Evolutionary conservation across 2,888 invertebrate species (phyloP).

Genomic region (Drosophila eohydei): DNA sequence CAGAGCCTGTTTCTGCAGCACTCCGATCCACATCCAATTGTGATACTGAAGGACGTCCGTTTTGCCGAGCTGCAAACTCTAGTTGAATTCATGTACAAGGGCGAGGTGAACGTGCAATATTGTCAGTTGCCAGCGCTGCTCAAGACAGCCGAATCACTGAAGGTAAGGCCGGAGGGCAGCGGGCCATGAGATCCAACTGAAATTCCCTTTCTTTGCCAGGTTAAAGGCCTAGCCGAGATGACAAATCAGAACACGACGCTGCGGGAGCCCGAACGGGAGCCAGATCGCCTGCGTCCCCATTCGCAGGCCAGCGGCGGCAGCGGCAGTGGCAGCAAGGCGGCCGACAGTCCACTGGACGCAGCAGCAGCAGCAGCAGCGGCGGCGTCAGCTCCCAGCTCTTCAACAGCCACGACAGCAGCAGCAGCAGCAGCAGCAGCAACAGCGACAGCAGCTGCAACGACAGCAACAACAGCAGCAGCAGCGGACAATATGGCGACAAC

Average conservation of each 20-base stretch:
- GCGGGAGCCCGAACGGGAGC: conserved; percentile 86
- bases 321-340: conserved; percentile 66
- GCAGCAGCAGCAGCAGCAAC: conserved; percentile 66
- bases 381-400: conserved; percentile 51
- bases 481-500: conserved; percentile 43
- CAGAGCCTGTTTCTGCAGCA: conserved; percentile 96
- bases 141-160: conserved; percentile 96
- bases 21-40: conserved; percentile 96
- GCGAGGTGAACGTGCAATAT: conserved; percentile 97
- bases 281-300: conserved; percentile 85
- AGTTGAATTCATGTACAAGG: conserved; percentile 98
- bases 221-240: conserved; percentile 97
- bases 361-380: conserved; percentile 79
- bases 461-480: conserved; percentile 40
- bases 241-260: conserved; percentile 90
- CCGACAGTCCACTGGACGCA: conserved; percentile 79
- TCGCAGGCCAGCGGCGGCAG: conserved; percentile 77
- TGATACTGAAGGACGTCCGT: conserved; percentile 97
- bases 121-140: conserved; percentile 95
- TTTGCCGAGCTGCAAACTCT: conserved; percentile 95
- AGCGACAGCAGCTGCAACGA: conserved; percentile 63
- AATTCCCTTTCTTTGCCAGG: conserved; percentile 83
- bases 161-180: conserved; percentile 85
- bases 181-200: no score
- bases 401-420: conserved; percentile 37